These are phyloP conservation scores for Acanthacorydalis orientalis DNA, from an alignment of 2,888 invertebrate genomes.

Conservation along the genomic window DNA sequence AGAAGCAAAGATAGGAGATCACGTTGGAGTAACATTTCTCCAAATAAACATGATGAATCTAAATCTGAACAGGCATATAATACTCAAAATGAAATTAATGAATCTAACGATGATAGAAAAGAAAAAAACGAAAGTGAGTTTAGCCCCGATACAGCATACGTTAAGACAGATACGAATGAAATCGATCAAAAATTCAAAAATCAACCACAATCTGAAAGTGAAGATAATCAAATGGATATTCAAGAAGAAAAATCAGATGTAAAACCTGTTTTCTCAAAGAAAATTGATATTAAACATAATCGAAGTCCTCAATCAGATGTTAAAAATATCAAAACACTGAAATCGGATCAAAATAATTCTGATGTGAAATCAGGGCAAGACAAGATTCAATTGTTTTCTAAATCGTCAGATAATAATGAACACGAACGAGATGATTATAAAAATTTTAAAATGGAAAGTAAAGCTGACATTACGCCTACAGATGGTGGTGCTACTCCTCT, in stretches of 20 bases:
- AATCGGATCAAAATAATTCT: too few species aligned
- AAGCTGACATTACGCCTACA: neutral
- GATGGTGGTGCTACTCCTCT: conserved; percentile 17
- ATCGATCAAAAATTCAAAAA: conserved; percentile 1
- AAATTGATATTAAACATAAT: conserved; percentile 7
- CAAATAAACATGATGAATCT: conserved; percentile 7
- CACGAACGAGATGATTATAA: too few species aligned
- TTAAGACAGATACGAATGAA: conserved; percentile 7
- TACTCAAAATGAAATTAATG: neutral
- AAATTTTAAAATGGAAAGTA: neutral
- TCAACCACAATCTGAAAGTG: conserved; percentile 4
- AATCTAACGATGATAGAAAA: conserved; percentile 2
- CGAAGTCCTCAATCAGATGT: too few species aligned
- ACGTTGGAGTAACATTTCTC: conserved; percentile 17
- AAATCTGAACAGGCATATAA: conserved; percentile 5
- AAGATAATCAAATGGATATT: neutral
- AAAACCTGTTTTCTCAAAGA: conserved; percentile 5
- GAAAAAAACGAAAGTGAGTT: conserved; percentile 6
- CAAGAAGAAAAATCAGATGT: conserved; percentile 2
- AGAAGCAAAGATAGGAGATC: conserved; percentile 8
- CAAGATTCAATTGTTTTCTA: too few species aligned
- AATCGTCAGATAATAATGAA: too few species aligned
- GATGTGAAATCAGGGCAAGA: too few species aligned
- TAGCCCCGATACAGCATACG: conserved; percentile 3
- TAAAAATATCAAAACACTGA: too few species aligned